These are phyloP conservation scores for Hymenopus coronatus DNA, from an alignment of 2,888 invertebrate species.

Conservation along the genomic window DNA sequence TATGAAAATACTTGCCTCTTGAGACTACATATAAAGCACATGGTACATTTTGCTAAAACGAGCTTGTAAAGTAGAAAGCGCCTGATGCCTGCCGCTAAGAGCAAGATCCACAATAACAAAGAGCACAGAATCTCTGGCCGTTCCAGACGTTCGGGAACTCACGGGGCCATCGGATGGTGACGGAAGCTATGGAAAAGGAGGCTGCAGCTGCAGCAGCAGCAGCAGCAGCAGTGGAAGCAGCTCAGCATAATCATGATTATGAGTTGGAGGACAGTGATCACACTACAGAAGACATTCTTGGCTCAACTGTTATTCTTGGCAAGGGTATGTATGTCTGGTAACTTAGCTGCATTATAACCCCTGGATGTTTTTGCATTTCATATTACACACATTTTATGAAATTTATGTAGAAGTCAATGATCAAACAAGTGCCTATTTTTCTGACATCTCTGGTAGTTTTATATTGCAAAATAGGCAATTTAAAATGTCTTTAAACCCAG, in stretches of 20 bases:
- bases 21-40: neutral
- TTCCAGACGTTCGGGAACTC: conserved; percentile 73
- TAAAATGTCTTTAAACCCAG: no score
- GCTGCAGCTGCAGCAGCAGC: neutral
- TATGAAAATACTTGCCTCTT: no score
- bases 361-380: no score
- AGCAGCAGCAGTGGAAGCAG: neutral
- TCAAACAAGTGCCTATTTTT: no score
- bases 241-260: neutral
- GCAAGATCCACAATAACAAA: conserved; percentile 42
- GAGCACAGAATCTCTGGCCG: conserved; percentile 75
- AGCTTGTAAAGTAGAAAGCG: neutral
- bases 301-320: conserved; percentile 44
- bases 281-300: conserved; percentile 30
- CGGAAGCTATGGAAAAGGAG: conserved; percentile 35
- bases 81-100: neutral
- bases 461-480: no score
- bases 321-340: conserved; percentile 25
- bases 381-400: neutral
- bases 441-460: no score
- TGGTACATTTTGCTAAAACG: neutral
- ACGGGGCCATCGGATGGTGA: conserved; percentile 64
- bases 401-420: neutral
- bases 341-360: neutral
- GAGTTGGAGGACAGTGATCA: conserved; percentile 44